Percentiles rank a stretch among this genome's conserved stretches.
Conservation (phyloP, 2,888 invertebrate species). For the Chymomyza caudatula region DNA sequence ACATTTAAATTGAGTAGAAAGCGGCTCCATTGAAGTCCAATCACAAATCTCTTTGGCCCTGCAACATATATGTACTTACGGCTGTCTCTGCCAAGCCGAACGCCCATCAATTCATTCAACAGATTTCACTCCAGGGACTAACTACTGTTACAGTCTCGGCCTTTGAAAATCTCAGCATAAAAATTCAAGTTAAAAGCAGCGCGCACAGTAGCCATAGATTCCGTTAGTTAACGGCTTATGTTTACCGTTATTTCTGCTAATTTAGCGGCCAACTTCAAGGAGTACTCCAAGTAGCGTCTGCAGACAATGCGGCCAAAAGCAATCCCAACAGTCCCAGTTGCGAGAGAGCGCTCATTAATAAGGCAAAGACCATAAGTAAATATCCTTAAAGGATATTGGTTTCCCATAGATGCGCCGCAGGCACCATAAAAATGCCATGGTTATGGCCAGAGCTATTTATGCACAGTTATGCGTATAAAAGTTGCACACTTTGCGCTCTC, state of each 20-base stretch:
- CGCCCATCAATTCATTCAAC: conserved; percentile 30
- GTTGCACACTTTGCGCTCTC: conserved; percentile 25
- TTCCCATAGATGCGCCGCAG: not conserved
- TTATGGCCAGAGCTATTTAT: conserved; percentile 36
- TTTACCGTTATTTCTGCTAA: conserved; percentile 65
- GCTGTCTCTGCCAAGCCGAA: not conserved
- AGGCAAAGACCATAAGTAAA: conserved; percentile 67
- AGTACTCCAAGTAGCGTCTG: conserved; percentile 34
- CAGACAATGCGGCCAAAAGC: conserved; percentile 50
- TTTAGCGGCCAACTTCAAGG: conserved; percentile 59
- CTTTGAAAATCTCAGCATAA: conserved; percentile 34
- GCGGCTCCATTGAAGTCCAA: not conserved
- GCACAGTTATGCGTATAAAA: conserved; percentile 65
- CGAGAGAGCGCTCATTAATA: conserved; percentile 50
- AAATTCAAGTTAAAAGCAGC: conserved; percentile 53
- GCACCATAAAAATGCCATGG: conserved; percentile 47
- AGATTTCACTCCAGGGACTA: conserved; percentile 50
- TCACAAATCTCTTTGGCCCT: not conserved
- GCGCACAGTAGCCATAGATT: conserved; percentile 48
- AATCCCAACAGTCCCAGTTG: not conserved
- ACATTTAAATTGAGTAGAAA: conserved; percentile 51
- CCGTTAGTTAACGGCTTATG: conserved; percentile 49
- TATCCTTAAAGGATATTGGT: conserved; percentile 64
- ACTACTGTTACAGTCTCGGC: conserved; percentile 13
- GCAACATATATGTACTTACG: not conserved